Conservation (phyloP, 23 tunicate genomes). For the Halocynthia roretzi region DNA sequence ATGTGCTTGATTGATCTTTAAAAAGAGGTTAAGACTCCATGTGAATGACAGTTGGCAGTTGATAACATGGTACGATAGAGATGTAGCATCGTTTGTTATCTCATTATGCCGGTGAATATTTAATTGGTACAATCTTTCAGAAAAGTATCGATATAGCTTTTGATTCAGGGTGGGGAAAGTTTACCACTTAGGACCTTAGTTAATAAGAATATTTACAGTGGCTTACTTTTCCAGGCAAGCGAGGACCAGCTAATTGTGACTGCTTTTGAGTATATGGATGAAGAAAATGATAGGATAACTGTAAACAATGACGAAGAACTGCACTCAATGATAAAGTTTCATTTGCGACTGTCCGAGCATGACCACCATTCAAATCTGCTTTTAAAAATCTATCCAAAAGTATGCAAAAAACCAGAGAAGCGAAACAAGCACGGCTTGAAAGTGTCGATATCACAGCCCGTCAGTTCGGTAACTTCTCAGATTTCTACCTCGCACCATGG, state of each 20-base stretch:
- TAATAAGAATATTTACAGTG: background rate
- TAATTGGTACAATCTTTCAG: too few species aligned
- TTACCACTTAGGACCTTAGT: background rate
- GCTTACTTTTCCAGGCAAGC: slow-evolving; percentile 53
- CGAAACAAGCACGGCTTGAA: slow-evolving; percentile 64
- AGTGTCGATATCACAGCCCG: slow-evolving; percentile 59
- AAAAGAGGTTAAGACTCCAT: too few species aligned
- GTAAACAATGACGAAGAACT: slow-evolving; percentile 79
- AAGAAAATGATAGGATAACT: slow-evolving; percentile 87
- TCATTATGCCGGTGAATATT: too few species aligned
- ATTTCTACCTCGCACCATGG: too few species aligned
- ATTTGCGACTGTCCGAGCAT: background rate
- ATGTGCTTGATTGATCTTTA: too few species aligned
- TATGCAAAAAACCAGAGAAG: slow-evolving; percentile 45
- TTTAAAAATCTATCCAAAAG: slow-evolving; percentile 55
- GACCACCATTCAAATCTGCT: slow-evolving; percentile 4
- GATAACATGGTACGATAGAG: background rate
- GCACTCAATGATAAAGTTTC: slow-evolving; percentile 62
- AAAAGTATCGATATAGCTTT: too few species aligned
- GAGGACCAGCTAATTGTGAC: slow-evolving; percentile 53
- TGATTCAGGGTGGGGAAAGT: background rate
- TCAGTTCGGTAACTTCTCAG: too few species aligned
- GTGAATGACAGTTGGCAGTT: background rate
- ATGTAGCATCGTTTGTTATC: background rate
- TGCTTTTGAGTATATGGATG: slow-evolving; percentile 86